Evolutionary conservation across 2,888 invertebrate genomes (phyloP), one percentile per base, ranked within the genome.

Genomic region (Linnaemya tessellans): DNA sequence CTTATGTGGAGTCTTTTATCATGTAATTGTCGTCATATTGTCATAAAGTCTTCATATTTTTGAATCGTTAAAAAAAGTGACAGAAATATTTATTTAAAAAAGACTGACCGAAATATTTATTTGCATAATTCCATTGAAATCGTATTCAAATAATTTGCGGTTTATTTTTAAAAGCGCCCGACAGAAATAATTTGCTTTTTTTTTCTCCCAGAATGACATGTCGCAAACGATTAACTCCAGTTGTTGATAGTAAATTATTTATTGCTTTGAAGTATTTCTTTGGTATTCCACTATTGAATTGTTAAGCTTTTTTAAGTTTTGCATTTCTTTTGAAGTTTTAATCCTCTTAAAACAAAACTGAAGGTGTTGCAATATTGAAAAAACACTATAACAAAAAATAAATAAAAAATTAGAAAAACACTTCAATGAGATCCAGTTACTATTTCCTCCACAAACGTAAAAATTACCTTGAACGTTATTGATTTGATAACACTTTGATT

Each of bases 261-360:
- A 43, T 13, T 30, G n/a, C 80, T 80, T 80, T 80, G 80, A 80
- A 67, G 67, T 80, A 49, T 74, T 80, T 60, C 38, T 62, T 73
- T 67, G 58, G n/a, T 80, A 43, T 64, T 64, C 43, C 13, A 30
- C 15, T 54, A 54, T 46, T 22, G 18, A 3, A 60, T 43, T 80
- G 25, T 67, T 74, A 68, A 60, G 73, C 58, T 56, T 67, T 81
- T n/a, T 73, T 64, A 46, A 81, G 75, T 64, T 75, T 62, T 58
- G 64, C 56, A 60, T 74, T 77, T 71, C 82, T 65, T 77, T 82
- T 82, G 82, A 82, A 65, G 82, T 82, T 64, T 38, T 77, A 82
- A 82, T 82, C 82, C 82, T 71, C 82, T 82, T 82, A 77, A 22
- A 75, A 43, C 20, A 56, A 70, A 70, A 71, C 56, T 71, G 11